These are phyloP conservation scores for Drosophila nigromelanica DNA, from an alignment of 1,140 invertebrate species.

Conservation along the genomic window DNA sequence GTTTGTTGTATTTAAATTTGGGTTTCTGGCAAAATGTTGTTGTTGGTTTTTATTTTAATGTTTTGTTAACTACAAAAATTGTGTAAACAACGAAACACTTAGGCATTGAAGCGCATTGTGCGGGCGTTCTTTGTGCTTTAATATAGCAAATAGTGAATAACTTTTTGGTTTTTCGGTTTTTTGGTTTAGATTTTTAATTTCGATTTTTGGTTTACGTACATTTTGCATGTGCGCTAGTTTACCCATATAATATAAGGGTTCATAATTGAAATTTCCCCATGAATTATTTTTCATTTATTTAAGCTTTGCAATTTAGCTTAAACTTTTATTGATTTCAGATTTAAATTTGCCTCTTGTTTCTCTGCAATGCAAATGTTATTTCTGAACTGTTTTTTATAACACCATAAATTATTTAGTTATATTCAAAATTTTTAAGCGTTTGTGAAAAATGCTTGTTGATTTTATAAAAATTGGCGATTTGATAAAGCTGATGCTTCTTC, in stretches of 20 bases:
- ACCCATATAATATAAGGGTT: background rate
- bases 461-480: too few species aligned
- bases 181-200: conserved; percentile 5
- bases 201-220: background rate
- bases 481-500: too few species aligned
- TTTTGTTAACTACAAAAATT: conserved; percentile 51
- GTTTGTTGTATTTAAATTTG: conserved; percentile 24
- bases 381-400: too few species aligned
- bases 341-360: too few species aligned
- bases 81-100: conserved; percentile 54
- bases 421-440: too few species aligned
- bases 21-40: conserved; percentile 24
- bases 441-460: too few species aligned
- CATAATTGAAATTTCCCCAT: too few species aligned
- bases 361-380: too few species aligned
- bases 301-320: too few species aligned
- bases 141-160: conserved; percentile 37
- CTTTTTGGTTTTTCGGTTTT: conserved; percentile 12
- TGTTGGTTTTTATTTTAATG: conserved; percentile 27
- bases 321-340: too few species aligned
- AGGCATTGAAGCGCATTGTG: conserved; percentile 28
- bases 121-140: conserved; percentile 29
- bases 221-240: background rate
- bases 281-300: too few species aligned
- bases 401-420: too few species aligned